Evolutionary conservation across 2,888 invertebrate species (phyloP), one percentile per base, ranked within the genome.

Genomic region (Pollenia angustigena): DNA sequence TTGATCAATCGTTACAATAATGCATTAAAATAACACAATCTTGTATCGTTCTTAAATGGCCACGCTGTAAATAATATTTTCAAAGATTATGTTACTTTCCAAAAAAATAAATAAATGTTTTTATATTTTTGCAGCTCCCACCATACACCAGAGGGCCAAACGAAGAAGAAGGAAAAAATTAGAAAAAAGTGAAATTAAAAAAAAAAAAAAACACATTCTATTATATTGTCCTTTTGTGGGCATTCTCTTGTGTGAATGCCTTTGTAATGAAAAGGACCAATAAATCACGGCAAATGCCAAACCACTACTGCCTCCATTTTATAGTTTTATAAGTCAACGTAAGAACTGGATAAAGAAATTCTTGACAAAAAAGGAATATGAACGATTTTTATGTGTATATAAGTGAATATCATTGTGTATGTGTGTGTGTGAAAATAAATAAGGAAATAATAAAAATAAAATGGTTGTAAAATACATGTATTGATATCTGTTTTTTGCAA

Each of bases 251-350:
- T 85, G 12, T 69, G 54, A 79, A 68, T 80, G 81, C 81, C 80
- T 87, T 84, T 86, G 86, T 79, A 82, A n/a, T 83, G 82, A 88
- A 87, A 88, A 81, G 87, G 50, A 82, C 85, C 85, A 88, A 87
- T 88, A 88, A 87, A 88, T 88, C 88, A 88, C 84, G 62, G 68
- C 75, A 87, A 83, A 84, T 81, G 83, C 85, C 83, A 85, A 81
- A 83, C 83, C 72, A 74, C 83, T 78, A 69, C 64, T 64, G 74
- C 69, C 64, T 74, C 11, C 58, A 48, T 80, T 80, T 79, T 68
- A 85, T 54, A 62, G 32, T 32, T 8, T 80, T 23, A 44, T 71
- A n/a, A 32, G 60, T 32, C 48, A 32, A 4, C 60, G 12, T 16
- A 48, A 48, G 58, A 48, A 48, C 11, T 32, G 48, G 12, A 32